phyloP scores from a whole-genome alignment of 2,113 vertebrate genomes.

The Oncorhynchus keta region DNA sequence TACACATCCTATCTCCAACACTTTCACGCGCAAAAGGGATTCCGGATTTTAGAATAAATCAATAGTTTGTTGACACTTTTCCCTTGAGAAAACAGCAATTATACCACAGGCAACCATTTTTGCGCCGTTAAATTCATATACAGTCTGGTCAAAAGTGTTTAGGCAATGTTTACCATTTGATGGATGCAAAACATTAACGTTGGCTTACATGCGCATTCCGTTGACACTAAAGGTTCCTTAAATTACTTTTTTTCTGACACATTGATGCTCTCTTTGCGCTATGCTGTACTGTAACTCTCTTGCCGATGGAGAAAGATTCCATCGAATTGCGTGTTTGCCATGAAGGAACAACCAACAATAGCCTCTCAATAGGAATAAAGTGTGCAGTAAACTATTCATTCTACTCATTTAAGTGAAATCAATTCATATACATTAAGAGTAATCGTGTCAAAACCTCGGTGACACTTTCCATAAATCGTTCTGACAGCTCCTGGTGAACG shows the following conservation, averaged over 20 bases:
- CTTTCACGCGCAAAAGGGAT: constrained; percentile 54
- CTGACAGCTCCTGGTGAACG: constrained; percentile 60
- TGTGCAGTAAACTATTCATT: constrained; percentile 42
- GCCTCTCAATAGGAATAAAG: constrained; percentile 27
- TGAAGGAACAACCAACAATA: no score
- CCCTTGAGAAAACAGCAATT: constrained; percentile 64
- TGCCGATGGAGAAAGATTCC: no score
- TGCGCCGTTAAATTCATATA: no score
- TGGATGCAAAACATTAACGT: no score
- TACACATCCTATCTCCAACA: neutral
- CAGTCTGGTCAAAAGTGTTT: no score
- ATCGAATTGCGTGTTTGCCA: no score
- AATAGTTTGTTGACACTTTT: constrained; percentile 65
- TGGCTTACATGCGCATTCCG: no score
- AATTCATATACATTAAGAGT: constrained; percentile 44
- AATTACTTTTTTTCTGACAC: no score
- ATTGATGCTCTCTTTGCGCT: no score
- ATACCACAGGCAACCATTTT: constrained; percentile 40
- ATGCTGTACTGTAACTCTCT: no score
- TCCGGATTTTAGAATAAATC: constrained; percentile 62
- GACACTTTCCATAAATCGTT: constrained; percentile 61
- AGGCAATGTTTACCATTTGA: no score
- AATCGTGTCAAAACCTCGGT: constrained; percentile 42
- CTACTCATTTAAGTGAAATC: constrained; percentile 30
- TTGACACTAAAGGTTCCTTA: no score